Conservation (phyloP, 2,797 vertebrate genomes). For the Oreonectes daqikongensis region DNA sequence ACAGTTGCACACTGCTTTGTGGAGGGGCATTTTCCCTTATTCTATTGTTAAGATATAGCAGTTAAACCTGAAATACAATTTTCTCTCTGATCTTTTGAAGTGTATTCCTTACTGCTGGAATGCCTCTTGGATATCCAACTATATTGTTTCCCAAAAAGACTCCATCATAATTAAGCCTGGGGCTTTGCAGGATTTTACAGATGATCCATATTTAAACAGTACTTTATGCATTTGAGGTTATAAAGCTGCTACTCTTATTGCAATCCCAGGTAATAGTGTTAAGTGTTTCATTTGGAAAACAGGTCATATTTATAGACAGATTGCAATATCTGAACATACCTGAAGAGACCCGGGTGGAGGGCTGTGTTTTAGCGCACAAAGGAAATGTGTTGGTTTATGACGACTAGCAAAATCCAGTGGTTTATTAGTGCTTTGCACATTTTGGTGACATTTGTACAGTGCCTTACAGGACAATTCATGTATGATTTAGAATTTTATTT, state of each 20-base stretch:
- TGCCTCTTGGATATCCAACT: background rate
- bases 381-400: slow-evolving; percentile 7
- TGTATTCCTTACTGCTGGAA: background rate
- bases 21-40: background rate
- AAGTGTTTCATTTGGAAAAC: background rate
- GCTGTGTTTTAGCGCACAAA: slow-evolving; percentile 13
- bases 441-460: background rate
- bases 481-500: background rate
- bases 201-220: background rate
- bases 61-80: background rate
- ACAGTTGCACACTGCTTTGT: slow-evolving; percentile 18
- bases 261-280: background rate
- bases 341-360: background rate
- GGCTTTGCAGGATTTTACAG: background rate
- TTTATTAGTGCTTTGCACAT: too few species aligned
- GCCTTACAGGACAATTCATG: background rate
- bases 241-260: background rate
- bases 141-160: background rate
- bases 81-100: background rate
- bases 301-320: background rate
- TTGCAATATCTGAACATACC: background rate
- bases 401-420: background rate
- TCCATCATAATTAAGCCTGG: background rate
- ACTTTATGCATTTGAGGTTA: background rate
- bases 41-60: background rate